Base-by-base conservation (phyloP, 92 coral and sea anemone species). In the Virgularia gustaviana region DNA sequence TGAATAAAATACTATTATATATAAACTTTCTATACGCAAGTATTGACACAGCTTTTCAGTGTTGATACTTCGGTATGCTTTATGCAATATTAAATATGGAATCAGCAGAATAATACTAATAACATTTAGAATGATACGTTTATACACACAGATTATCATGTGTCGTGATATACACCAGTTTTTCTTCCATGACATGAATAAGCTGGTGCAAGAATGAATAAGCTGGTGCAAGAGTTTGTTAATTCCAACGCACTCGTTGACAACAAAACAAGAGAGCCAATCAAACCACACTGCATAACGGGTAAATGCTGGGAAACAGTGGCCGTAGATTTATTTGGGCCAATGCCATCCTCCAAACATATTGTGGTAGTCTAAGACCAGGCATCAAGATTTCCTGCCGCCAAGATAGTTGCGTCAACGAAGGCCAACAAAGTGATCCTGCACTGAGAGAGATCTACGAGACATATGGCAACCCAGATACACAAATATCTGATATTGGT, bases 301-400 rank as follows among this genome's bases (percentile, higher is more conserved):
- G 62, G 23, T 2, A 55, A 27, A 18, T 55, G 62, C 32, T 55
- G 62, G 62, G 62, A 55, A 19, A 55, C 62, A 19, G 62, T 55
- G 33, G 62, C 62, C 18, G 62, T 55, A 2, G 32, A 55, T 11
- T 55, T 55, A 20, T 55, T 55, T 19, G 33, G 62, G 6, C 62
- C 62, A 9, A 19, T 55, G 62, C 62, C 62, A 55, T 55, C 62
- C 28, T 55, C 34, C 1, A 55, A 55, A 19, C 62, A 55, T 55
- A 19, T 55, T 10, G 62, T 55, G 12, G 62, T 55, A 3, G 62
- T 55, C 6, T 37, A 55, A 20, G 62, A 55, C 62, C 32, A 27
- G 13, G 8, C 62, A 0, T 7, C 62, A 55, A 24, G 62, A 55
- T 55, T 8, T 9, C 62, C 62, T 4, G 62, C 62, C 9, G 62